Evolutionary conservation across 2,797 vertebrate species (phyloP), one percentile per base, ranked within the genome.

Genomic region (Nyctibius grandis): DNA sequence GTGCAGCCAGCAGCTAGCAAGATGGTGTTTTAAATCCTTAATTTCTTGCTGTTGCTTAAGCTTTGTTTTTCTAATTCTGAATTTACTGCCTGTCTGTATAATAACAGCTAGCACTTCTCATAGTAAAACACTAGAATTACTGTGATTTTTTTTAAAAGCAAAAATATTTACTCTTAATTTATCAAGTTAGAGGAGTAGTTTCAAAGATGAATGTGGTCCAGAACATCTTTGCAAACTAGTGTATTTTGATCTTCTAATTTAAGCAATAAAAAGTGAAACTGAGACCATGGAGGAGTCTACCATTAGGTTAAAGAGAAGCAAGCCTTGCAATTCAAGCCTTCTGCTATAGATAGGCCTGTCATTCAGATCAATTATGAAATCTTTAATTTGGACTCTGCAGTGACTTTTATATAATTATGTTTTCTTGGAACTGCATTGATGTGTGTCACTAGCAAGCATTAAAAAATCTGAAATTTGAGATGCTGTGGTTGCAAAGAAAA

Each of bases 351-450:
- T 51, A 92, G 85, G 65, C 89, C 80, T 95, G 83, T 93, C 91
- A 96, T 94, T 95, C 56, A 91, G 56, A 57, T 86, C 79, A 88
- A 51, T 94, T 94, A 89, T 34, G 85, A 91, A 53, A 54, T 90
- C 96, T 97, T 95, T 97, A 97, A 97, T 97, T 97, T 92, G 54
- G 72, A 92, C 90, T 90, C 84, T 74, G 54, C 47, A 48, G 48
- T 86, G 80, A 85, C 63, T 93, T 96, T 94, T 93, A 96, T 96
- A 95, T 95, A 90, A 93, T 94, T 88, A 92, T 69, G 79, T 89
- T 96, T 88, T 92, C 95, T 97, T 95, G 29, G 0, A 93, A 60
- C 93, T 94, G 84, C 72, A 70, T 92, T 97, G 90, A 97, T 97
- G 95, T 95, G 94, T 92, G 88, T 95, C 74, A 79, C 67, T 95